Base-by-base conservation (phyloP, 2,888 invertebrate genomes). In the Andrena haemorrhoa region DNA sequence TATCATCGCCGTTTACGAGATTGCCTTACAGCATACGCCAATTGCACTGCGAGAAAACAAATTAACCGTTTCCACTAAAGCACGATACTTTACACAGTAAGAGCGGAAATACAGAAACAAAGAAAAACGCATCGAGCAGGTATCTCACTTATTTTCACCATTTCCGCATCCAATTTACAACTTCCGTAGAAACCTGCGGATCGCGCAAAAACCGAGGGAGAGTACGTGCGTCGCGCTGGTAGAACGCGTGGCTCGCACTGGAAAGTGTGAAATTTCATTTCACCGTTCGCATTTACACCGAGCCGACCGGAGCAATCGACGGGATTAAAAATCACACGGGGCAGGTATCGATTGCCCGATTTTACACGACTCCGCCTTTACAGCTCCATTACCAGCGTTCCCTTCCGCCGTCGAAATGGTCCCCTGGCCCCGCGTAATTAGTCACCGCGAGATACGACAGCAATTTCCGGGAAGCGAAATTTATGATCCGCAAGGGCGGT, bases 241-340 rank as follows among this genome's bases (percentile, higher is more conserved):
- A 68, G 75, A 78, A 69, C 26, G 49, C 68, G 16, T 33, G 74
- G 26, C 31, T 33, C 26, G 7, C 33, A 16, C 33, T 56, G n/a
- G 20, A 35, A 23, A n/a, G n/a, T 49, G 79, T 35, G 56, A 76
- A 64, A 75, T 51, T 35, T 20, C 33, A 63, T 76, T 47, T 70
- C 58, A 47, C 77, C 49, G 31, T 12, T 41, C 6, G 6, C 20
- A 47, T 65, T 65, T 53, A 76, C 70, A 26, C 31, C 51, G 23
- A 29, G 29, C 31, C 10, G 58, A 0, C 35, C 35, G 29, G 20
- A 72, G 58, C 33, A 56, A 76, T 76, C 76, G 49, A 58, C 53
- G 23, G 26, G 58, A 70, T 65, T 33, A 33, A 26, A 65, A 41
- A 69, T 65, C 23, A 16, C 29, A 41, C 16, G 10, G 49, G 7